Evolutionary conservation across 2,888 invertebrate genomes (phyloP).

Genomic region (Ryuthela nishihirai): DNA sequence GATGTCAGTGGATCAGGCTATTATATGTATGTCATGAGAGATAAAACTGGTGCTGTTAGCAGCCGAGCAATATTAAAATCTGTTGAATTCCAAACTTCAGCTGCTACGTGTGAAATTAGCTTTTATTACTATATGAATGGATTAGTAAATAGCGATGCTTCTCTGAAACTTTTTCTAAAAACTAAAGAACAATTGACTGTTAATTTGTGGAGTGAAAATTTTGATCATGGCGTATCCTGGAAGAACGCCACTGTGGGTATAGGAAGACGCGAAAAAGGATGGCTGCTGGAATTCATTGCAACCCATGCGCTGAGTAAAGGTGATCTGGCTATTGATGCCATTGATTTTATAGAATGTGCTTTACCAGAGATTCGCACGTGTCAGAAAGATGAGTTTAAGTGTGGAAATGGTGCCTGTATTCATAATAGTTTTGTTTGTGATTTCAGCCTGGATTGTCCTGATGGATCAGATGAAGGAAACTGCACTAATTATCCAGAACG

Average conservation of each 20-base stretch:
- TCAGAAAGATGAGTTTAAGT: slow-evolving; percentile 23
- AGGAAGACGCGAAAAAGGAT: slow-evolving; percentile 17
- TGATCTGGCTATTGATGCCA: slow-evolving; percentile 32
- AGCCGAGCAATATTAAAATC: slow-evolving; percentile 25
- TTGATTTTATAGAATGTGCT: slow-evolving; percentile 28
- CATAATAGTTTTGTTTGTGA: slow-evolving; percentile 23
- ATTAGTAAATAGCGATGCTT: slow-evolving; percentile 14
- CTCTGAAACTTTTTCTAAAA: slow-evolving; percentile 16
- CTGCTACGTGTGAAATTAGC: slow-evolving; percentile 21
- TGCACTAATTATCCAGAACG: slow-evolving; percentile 27
- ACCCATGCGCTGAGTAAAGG: slow-evolving; percentile 22
- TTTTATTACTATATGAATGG: slow-evolving; percentile 38
- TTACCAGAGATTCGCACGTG: slow-evolving; percentile 23
- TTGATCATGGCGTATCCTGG: slow-evolving; percentile 26
- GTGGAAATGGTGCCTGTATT: slow-evolving; percentile 26
- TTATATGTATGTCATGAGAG: slow-evolving; percentile 31
- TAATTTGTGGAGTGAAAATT: slow-evolving; percentile 13
- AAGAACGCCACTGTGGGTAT: slow-evolving; percentile 17
- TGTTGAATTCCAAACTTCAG: slow-evolving; percentile 13
- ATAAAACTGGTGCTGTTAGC: slow-evolving; percentile 10
- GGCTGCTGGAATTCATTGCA: slow-evolving; percentile 34
- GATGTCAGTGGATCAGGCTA: slow-evolving; percentile 18
- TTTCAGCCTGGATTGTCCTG: slow-evolving; percentile 30
- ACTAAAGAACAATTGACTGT: slow-evolving; percentile 5
- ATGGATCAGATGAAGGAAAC: slow-evolving; percentile 34